A percentile compares a stretch with the other conserved stretches of the same genome.
phyloP scores from a whole-genome alignment of 2,113 vertebrate species.

The Platanista minor region DNA sequence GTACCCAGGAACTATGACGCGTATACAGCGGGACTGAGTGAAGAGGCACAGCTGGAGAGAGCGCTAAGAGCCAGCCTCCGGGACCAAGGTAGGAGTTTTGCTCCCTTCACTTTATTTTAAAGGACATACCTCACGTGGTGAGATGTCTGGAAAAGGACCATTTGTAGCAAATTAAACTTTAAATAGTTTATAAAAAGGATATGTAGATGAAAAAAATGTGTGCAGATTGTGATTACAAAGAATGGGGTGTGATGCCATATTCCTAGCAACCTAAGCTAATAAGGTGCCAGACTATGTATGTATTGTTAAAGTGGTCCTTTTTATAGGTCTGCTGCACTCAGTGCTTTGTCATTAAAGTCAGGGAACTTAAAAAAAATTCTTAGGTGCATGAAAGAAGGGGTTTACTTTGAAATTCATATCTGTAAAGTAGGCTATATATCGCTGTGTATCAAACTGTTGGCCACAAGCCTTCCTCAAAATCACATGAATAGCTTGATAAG shows the following conservation, averaged over 20 bases:
- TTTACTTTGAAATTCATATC: not conserved
- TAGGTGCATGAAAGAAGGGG: not conserved
- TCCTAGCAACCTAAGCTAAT: not conserved
- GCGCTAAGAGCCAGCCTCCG: slow-evolving; percentile 90
- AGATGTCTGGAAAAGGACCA: not conserved
- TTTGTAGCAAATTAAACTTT: not conserved
- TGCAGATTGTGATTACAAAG: slow-evolving; percentile 10
- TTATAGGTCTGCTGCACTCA: slow-evolving; percentile 27
- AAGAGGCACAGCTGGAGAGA: slow-evolving; percentile 89
- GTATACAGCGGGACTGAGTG: slow-evolving; percentile 87
- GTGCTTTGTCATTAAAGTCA: not conserved
- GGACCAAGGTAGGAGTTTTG: slow-evolving; percentile 82
- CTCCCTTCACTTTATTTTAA: not conserved
- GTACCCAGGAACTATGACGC: slow-evolving; percentile 61
- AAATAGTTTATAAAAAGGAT: slow-evolving; percentile 24
- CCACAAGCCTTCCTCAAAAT: not conserved
- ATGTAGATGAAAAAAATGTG: not conserved
- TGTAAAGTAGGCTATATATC: not conserved
- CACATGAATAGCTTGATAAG: not conserved
- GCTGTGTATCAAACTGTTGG: fast-evolving
- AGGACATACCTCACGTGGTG: not conserved
- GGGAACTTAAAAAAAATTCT: not conserved
- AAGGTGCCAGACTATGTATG: slow-evolving; percentile 55
- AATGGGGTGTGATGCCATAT: not conserved
- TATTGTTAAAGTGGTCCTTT: slow-evolving; percentile 44